Evolutionary conservation across 2,113 vertebrate species (phyloP), one percentile per base, ranked within the genome.

Genomic region (Lynx canadensis): DNA sequence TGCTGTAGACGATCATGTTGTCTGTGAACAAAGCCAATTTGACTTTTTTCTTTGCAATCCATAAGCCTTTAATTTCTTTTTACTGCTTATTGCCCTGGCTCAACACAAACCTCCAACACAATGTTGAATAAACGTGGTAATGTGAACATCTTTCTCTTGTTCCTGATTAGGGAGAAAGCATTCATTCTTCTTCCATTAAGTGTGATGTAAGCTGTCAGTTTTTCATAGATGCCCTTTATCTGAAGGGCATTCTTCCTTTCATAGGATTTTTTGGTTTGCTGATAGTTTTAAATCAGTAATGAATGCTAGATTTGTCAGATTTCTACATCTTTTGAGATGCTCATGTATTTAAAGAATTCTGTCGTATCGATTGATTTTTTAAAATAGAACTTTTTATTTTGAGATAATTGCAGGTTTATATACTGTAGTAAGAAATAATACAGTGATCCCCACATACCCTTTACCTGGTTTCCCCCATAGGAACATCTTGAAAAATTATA

Each of bases 221-320:
- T 95, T 63, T 89, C 50, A 18, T 52, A 88, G 38, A 33, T 68
- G 41, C 27, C 29, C 8, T 83, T 94, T 60, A 57, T 55, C 14
- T 41, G 23, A 82, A 60, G 55, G 55, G n/a, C n/a, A 41, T 82
- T 63, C 14, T 18, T 82, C 25, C 36, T 55, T 52, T 23, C 21
- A 8, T 60, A 82, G 80, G 80, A 29, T 38, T 57, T 57, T 81
- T 57, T 55, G 52, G 52, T 81, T 57, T 81, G 33, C 31, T 81
- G 52, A 82, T 23, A 60, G 12, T 82, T 94, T 95, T 76, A 74
- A 86, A 52, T 95, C 74, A 69, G 4, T 7, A 86, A 18, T 93
- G 14, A 66, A 50, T 86, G 65, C 74, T 82, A 68, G 50, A 82
- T 87, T 91, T 87, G 27, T 97, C 73, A 86, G 65, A 74, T 60